These are phyloP conservation scores for Rhinogobius similis DNA, from an alignment of 2,113 vertebrate genomes.

Conservation along the genomic window DNA sequence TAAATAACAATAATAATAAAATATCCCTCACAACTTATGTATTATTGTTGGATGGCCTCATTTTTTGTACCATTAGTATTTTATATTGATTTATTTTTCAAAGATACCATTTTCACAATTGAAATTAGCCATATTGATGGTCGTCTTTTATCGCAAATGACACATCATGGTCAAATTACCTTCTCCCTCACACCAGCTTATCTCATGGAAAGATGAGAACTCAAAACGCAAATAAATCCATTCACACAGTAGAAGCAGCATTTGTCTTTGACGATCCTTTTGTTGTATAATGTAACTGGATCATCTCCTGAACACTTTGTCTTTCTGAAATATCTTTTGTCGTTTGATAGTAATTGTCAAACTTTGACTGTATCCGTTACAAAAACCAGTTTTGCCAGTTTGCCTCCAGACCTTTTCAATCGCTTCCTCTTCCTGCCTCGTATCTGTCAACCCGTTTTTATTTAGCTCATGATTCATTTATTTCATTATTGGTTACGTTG, in stretches of 20 bases:
- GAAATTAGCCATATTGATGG: too few species aligned
- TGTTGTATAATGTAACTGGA: slow-evolving; percentile 37
- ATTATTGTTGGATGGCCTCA: too few species aligned
- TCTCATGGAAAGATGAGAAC: slow-evolving; percentile 13
- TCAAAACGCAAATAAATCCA: background rate
- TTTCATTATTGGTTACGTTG: background rate
- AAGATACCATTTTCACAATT: too few species aligned
- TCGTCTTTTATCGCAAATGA: too few species aligned
- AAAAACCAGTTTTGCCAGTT: slow-evolving; percentile 35
- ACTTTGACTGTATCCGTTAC: slow-evolving; percentile 32
- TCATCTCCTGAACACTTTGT: slow-evolving; percentile 28
- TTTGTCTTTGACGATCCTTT: slow-evolving; percentile 17
- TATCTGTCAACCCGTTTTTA: background rate
- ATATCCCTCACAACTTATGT: too few species aligned
- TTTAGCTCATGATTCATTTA: slow-evolving; percentile 1
- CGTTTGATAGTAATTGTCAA: slow-evolving; percentile 43
- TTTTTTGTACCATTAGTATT: too few species aligned
- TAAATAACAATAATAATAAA: too few species aligned
- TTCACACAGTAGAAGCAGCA: slow-evolving; percentile 37
- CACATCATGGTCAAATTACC: background rate
- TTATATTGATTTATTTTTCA: too few species aligned
- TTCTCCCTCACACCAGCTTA: background rate
- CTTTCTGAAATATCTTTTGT: slow-evolving; percentile 25
- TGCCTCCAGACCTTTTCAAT: background rate
- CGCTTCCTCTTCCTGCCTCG: slow-evolving; percentile 1